Evolutionary conservation across 2,888 invertebrate genomes (phyloP), one percentile per base, ranked within the genome.

Genomic region (Chrysotoxum bicinctum): DNA sequence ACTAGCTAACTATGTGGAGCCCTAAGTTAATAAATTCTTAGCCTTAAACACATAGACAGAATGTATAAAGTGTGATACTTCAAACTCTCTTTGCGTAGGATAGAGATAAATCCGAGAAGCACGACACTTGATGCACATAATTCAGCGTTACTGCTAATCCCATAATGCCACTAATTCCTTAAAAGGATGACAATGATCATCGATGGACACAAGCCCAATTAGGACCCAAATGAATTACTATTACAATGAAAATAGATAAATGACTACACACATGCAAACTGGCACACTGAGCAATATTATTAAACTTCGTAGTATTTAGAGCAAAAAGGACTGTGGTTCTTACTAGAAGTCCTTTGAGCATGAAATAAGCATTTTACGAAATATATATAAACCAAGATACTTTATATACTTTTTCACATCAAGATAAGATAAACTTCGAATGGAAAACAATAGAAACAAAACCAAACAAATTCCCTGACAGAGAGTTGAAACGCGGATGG

Each of bases 81-180:
- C 16, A 56, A 26, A 16, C 37, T 35, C 14, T 52, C n/a, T 50
- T 56, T 58, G 7, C 16, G 37, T 21, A 54, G 50, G 64, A 74
- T 66, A 64, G 45, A 69, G 45, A 69, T 56, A 69, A 83, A 74
- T 66, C 74, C 69, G 74, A 79, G 70, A 74, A 66, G 79, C 58
- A 79, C 56, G 50, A 78, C 69, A 78, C 83, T 79, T 58, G 37
- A 70, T 48, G 54, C 56, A 21, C 43, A 83, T 83, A 74, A 78
- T 70, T 83, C 83, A 83, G 56, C 69, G 45, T 79, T 79, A 74
- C 70, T 35, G 4, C 43, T 83, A 83, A 83, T 83, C 83, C 79
- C 26, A 58, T 83, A 74, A 79, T 30, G 43, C 60, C 72, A 52
- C 37, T 69, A 74, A 70, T 74, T 69, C 79, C 56, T 50, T 64